Base-by-base conservation (phyloP, 2,888 invertebrate species). In the Agonopterix arenella region DNA sequence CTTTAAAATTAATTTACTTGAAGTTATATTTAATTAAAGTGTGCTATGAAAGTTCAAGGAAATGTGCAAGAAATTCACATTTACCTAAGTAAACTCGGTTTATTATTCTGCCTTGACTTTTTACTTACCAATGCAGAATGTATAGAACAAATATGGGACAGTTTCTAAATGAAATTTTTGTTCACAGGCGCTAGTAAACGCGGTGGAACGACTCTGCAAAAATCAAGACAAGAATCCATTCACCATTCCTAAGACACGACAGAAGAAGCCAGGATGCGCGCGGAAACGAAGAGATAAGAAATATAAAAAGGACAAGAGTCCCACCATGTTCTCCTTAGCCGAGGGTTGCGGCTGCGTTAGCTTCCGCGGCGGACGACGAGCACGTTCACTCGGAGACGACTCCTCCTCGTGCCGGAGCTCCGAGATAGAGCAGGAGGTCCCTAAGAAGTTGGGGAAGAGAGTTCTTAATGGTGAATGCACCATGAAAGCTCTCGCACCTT, bases 401-500 rank as follows among this genome's bases (percentile, higher is more conserved):
- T 84, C 86, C 10, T 88, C 89, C 1, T 89, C 89, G 11, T 89
- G 89, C 55, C 71, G 90, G 10, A 86, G 88, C 60, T 89, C 89
- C 4, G 89, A 90, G 68, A 82, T 90, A 53, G 89, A 89, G 56
- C 89, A 90, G 60, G 89, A 88, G 56, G 79, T 84, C 8, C 84
- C 85, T 4, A 85, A 83, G 60, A 80, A 79, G 45, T 54, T 83
- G 36, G 76, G 83, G 2, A 79, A 74, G 52, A 70, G 78, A 54
- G 65, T 85, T 43, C 69, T 84, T 38, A 80, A 81, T 60, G 78
- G 83, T 52, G 88, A 90, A 61, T 86, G 84, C 58, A 88, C 90
- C 11, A 83, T 91, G 64, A 89, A 90, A 54, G 85, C 90, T 38
- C 70, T 92, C 62, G 90, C 92, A 62, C 92, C 92, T 0, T 91